Evolutionary conservation across 2,797 vertebrate species (phyloP), one percentile per base, ranked within the genome.

Genomic region (Nyctalus aviator): DNA sequence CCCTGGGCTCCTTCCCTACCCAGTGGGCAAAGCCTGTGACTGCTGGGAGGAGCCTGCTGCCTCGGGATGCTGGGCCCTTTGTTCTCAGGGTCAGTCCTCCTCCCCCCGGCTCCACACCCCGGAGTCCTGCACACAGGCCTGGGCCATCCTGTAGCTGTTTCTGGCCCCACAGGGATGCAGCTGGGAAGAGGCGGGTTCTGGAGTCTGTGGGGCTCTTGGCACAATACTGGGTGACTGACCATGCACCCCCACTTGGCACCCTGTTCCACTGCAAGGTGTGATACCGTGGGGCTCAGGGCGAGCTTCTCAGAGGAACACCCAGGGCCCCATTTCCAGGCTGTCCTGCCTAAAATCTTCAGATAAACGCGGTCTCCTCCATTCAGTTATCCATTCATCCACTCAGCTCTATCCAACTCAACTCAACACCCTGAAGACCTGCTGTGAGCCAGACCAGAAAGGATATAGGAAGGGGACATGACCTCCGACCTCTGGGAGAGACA

Each of bases 1-100:
- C 7, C 55, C 0, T 1, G 11, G 78, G 44, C 30, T 6, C 14
- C 35, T 18, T 46, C 72, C 44, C 23, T 12, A 79, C 20, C 0
- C 2, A 44, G 5, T 13, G 10, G 13, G 10, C 0, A 0, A n/a
- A 50, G 41, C 20, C 13, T 6, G 23, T 7, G 66, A 25, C 35
- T 77, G 27, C 78, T 0, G 18, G 55, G 53, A 37, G 35, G 25
- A 37, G n/a, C 1, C 77, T 30, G 25, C 23, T 6, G 2, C 11
- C 8, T 7, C 5, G 2, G 23, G 7, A 23, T 0, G 0, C 18
- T 20, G 6, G 3, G 1, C 25, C 35, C 13, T 0, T 2, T 1
- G n/a, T 55, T 30, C 59, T 0, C 1, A 75, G 8, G 20, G n/a
- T 15, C 6, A 35, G 44, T 27, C 6, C 46, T 25, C 48, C 14